These are phyloP conservation scores for Eupithecia pulchellata DNA, from an alignment of 2,888 invertebrate genomes.

Conservation along the genomic window DNA sequence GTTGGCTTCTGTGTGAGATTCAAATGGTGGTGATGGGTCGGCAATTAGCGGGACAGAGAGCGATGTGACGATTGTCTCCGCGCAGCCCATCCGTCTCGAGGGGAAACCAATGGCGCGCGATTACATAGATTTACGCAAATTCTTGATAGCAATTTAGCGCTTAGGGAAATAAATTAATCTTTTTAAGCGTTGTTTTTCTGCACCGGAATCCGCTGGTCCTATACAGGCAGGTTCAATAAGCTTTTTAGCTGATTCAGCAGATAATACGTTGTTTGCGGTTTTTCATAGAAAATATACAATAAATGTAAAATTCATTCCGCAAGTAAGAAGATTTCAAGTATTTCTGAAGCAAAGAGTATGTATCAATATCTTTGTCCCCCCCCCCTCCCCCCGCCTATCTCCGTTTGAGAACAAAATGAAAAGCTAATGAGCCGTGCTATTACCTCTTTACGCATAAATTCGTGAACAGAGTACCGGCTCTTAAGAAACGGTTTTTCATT, in stretches of 20 bases:
- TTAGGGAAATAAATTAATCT: background rate
- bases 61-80: constrained; percentile 81
- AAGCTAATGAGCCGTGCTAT: constrained; percentile 35
- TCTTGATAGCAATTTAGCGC: constrained; percentile 20
- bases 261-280: background rate
- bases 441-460: constrained; percentile 43
- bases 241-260: background rate
- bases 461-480: background rate
- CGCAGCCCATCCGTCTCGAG: constrained; percentile 81
- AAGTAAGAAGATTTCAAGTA: background rate
- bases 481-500: background rate
- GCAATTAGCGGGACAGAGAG: constrained; percentile 84
- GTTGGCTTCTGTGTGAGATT: constrained; percentile 72
- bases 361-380: constrained; percentile 16
- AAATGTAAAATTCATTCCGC: background rate
- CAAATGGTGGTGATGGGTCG: constrained; percentile 81
- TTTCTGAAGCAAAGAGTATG: background rate
- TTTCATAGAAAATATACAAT: too few relatives aligned
- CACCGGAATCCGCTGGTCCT: background rate
- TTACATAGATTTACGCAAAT: constrained; percentile 76
- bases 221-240: background rate
- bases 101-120: constrained; percentile 83
- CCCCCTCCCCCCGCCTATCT: constrained; percentile 21
- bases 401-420: constrained; percentile 33
- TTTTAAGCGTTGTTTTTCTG: background rate